Percentiles rank a stretch among this genome's conserved stretches.
These are phyloP conservation scores for Drosophila pseudotakahashii DNA, from an alignment of 2,888 invertebrate species.

Conservation along the genomic window DNA sequence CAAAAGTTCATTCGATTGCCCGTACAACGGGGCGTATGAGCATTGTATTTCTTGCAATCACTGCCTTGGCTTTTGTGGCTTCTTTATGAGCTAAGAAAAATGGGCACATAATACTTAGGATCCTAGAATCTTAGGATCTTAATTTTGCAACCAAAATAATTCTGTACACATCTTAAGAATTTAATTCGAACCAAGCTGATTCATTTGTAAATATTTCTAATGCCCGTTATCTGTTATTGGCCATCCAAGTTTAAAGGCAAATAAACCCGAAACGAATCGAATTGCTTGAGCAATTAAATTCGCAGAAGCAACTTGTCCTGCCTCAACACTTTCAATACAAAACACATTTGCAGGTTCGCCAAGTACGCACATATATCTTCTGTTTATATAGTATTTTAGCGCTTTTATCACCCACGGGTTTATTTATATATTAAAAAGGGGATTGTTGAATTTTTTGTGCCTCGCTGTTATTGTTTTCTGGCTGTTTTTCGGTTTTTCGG, in stretches of 20 bases:
- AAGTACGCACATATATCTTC: conserved; percentile 6
- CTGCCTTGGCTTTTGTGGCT: conserved; percentile 35
- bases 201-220: conserved; percentile 2
- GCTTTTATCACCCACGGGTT: conserved; percentile 43
- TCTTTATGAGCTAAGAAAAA: conserved; percentile 22
- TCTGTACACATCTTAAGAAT: conserved; percentile 1
- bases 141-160: too few species aligned
- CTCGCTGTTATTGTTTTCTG: conserved; percentile 41
- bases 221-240: not conserved
- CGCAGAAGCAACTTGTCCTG: conserved; percentile 49
- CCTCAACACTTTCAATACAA: conserved; percentile 5
- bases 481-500: conserved; percentile 4
- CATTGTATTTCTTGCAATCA: conserved; percentile 19
- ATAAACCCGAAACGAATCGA: conserved; percentile 42
- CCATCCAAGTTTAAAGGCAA: conserved; percentile 48
- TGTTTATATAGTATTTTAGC: conserved; percentile 21
- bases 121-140: conserved; percentile 11
- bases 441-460: conserved; percentile 55
- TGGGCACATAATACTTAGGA: conserved; percentile 42
- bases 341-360: too few species aligned
- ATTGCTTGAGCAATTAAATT: conserved; percentile 61
- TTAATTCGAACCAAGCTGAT: conserved; percentile 13
- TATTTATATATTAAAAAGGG: conserved; percentile 61
- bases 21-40: conserved; percentile 64
- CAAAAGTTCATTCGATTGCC: conserved; percentile 23